Conservation (phyloP, 2,888 invertebrate genomes). For the Xanthia icteritia region DNA sequence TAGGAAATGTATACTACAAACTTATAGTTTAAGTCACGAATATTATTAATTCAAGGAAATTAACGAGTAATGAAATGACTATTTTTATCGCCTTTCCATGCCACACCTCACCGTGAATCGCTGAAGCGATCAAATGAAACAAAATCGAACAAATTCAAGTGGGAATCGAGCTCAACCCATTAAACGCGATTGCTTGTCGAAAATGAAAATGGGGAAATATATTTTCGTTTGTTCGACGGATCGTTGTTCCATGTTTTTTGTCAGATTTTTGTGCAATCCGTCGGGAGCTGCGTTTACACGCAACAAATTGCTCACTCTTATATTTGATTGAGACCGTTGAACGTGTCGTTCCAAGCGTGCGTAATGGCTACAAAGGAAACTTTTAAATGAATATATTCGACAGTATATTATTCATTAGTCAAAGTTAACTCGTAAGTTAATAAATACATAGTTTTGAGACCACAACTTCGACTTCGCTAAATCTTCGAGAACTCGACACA, state of each 20-base stretch:
- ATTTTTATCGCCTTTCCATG: conserved; percentile 63
- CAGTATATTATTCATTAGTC: conserved; percentile 28
- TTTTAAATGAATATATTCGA: conserved; percentile 37
- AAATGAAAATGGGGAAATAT: conserved; percentile 88
- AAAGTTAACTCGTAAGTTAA: conserved; percentile 49
- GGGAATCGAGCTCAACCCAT: conserved; percentile 87
- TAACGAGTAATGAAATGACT: conserved; percentile 54
- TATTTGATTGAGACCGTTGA: conserved; percentile 80
- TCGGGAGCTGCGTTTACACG: conserved; percentile 84
- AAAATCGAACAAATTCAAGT: conserved; percentile 88
- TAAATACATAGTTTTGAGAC: conserved; percentile 60
- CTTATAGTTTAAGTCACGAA: conserved; percentile 10
- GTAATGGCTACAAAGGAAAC: conserved; percentile 34
- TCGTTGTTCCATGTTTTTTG: conserved; percentile 82
- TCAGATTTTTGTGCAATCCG: conserved; percentile 86
- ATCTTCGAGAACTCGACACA: conserved; percentile 57
- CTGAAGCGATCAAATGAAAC: conserved; percentile 84
- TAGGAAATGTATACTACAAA: background rate
- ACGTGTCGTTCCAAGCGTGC: conserved; percentile 53
- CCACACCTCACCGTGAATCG: conserved; percentile 79
- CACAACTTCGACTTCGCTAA: conserved; percentile 51
- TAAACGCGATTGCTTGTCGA: conserved; percentile 88
- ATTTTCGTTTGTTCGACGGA: conserved; percentile 84
- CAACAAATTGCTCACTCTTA: conserved; percentile 86
- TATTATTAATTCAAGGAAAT: conserved; percentile 50